Base-by-base conservation (phyloP, 1,140 invertebrate genomes). In the Macrocentrus cingulum region DNA sequence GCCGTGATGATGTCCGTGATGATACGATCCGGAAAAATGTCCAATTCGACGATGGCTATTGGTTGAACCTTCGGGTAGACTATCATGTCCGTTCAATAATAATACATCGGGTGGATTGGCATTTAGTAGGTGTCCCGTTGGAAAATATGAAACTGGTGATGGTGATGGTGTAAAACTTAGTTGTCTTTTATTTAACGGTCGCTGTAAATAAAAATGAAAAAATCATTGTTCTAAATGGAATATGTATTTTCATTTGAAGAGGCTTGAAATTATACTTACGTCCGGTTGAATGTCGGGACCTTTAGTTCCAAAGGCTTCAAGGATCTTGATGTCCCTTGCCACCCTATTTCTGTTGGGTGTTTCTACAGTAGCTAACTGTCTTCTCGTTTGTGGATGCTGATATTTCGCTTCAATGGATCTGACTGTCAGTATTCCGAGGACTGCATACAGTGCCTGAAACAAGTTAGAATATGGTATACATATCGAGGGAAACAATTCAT, bases 361-460 rank as follows among this genome's bases (percentile, higher is more conserved):
- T 16, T 18, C 16, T 29, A 2, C 9, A 29, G 2, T 44, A 22
- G 1, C 13, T 32, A 48, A 6, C 29, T 49, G 39, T 45, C 61
- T 58, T 56, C 64, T 54, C 49, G 62, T 65, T 63, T 55, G 63
- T 45, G 62, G 59, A 44, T 71, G 68, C 61, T 67, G 68, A 46
- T 59, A 44, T 39, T n/a, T 25, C n/a, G 37, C 46, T 42, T 65
- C 66, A 51, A 64, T 64, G 60, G 56, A 61, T 59, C 53, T 69
- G 59, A 56, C 60, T 58, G 66, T 57, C 42, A 74, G 44, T 62
- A 67, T 52, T 39, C 23, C 64, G 54, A 70, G 41, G 59, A 69
- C 63, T 62, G 59, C 44, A 62, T 74, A 55, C 69, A 67, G 68
- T 59, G 62, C 67, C 71, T 74, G 44, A 39, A 64, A 62, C 22